Base-by-base conservation (phyloP, 2,888 invertebrate genomes). In the Mesochorus sp. region DNA sequence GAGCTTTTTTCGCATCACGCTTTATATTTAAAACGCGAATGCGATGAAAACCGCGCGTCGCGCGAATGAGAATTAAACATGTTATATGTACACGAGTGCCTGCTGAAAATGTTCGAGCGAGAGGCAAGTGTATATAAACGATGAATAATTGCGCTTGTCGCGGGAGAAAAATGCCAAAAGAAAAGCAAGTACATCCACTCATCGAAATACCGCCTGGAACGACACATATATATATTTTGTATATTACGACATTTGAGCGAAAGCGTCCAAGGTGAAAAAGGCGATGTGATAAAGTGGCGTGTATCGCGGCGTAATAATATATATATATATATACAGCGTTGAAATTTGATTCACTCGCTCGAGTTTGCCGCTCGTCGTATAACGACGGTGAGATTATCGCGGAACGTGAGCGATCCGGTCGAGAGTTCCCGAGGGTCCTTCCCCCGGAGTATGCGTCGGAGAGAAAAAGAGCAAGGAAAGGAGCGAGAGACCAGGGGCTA, bases 371-470 rank as follows among this genome's bases (percentile, higher is more conserved):
- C 55, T 57, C n/a, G n/a, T n/a, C n/a, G n/a, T 64, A 21, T 62
- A 39, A 14, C 59, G 49, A 42, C 62, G 74, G 66, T 66, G 67
- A 71, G 62, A 73, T 84, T 81, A 83, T 85, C 74, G 79, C 72
- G 81, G 70, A 70, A 71, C 57, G 66, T 44, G 71, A 66, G 34
- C 59, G 61, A 61, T 44, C 66, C 0, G 42, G 61, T 21, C 19
- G 44, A 61, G 77, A 77, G 84, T 85, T 86, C 80, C 85, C 83
- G 85, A 84, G 68, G 73, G 42, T 68, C 37, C 53, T 44, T 47
- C 55, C 47, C 39, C 31, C 12, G 26, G 44, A 28, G 31, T 2
- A 6, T 53, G 39, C 3, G 49, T 10, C 55, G 19, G 28, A 53
- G 62, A 24, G 39, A 44, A 47, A 53, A 34, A 62, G 24, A 26